A percentile compares a stretch with the other conserved stretches of the same genome.
Evolutionary conservation across 1,140 invertebrate genomes (phyloP).

Genomic region (Metopolophium dirhodum): DNA sequence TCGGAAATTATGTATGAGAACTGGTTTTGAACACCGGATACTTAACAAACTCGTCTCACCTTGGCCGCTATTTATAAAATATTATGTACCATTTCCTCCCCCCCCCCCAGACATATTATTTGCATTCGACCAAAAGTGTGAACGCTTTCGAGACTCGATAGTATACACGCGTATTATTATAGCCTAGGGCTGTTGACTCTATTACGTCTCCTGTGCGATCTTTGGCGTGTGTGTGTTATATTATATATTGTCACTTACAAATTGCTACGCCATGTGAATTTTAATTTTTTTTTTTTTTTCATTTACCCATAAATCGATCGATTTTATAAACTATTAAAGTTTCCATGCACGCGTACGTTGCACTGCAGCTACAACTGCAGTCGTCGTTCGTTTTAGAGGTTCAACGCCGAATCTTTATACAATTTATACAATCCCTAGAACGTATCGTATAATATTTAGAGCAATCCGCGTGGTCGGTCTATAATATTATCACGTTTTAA

Average conservation of each 20-base stretch:
- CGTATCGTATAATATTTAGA: not conserved
- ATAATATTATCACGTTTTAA: not conserved
- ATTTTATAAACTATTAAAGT: not conserved
- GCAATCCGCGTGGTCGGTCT: not conserved
- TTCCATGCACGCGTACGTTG: not conserved
- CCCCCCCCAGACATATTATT: not conserved
- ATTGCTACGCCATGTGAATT: not conserved
- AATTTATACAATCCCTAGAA: not conserved
- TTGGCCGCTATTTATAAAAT: slow-evolving; percentile 54
- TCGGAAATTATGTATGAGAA: slow-evolving; percentile 17
- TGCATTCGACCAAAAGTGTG: slow-evolving; percentile 31
- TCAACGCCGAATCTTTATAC: not conserved
- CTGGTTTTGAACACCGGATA: slow-evolving; percentile 45
- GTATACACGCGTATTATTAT: not conserved
- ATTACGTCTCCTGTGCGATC: not conserved
- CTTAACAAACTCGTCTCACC: slow-evolving; percentile 50
- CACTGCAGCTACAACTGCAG: not conserved
- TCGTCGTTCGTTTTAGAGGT: not conserved
- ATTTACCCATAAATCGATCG: not conserved
- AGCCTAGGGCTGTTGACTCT: not conserved
- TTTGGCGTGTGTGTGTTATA: not conserved
- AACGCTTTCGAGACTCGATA: not conserved
- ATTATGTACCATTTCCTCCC: not conserved
- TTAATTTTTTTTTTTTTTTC: not conserved
- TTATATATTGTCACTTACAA: not conserved